Percentiles rank a stretch among this genome's conserved stretches.
phyloP scores from a whole-genome alignment of 2,113 vertebrate species.

The Cryptomyrus ogoouensis region DNA sequence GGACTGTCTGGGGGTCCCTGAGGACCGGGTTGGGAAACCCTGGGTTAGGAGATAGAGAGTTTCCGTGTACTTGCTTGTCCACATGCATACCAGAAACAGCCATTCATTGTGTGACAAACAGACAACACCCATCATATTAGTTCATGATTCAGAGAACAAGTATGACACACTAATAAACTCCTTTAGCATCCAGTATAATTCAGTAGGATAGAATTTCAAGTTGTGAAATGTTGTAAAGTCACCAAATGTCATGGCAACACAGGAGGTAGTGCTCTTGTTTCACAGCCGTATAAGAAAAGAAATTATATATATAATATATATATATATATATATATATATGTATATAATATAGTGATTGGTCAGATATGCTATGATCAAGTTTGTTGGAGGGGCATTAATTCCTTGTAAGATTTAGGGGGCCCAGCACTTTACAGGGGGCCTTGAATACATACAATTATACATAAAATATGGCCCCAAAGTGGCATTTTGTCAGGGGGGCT shows the following conservation, averaged over 20 bases:
- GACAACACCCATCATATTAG: slow-evolving; percentile 47
- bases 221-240: background rate
- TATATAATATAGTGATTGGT: background rate
- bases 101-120: background rate
- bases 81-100: background rate
- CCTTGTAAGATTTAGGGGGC: background rate
- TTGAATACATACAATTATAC: background rate
- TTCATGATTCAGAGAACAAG: slow-evolving; percentile 34
- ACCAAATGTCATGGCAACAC: background rate
- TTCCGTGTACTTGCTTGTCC: background rate
- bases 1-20: background rate
- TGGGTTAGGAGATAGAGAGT: background rate
- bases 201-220: background rate
- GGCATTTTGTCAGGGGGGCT: background rate
- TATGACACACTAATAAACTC: slow-evolving; percentile 20
- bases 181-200: background rate
- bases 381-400: background rate
- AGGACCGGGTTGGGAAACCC: background rate
- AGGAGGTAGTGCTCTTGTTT: background rate
- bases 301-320: background rate
- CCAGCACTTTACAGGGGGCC: background rate
- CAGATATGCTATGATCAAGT: background rate
- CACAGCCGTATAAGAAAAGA: background rate
- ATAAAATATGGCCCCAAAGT: background rate
- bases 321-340: no score